Evolutionary conservation across 1,140 invertebrate genomes (phyloP).

Genomic region (Hyles vespertilio): DNA sequence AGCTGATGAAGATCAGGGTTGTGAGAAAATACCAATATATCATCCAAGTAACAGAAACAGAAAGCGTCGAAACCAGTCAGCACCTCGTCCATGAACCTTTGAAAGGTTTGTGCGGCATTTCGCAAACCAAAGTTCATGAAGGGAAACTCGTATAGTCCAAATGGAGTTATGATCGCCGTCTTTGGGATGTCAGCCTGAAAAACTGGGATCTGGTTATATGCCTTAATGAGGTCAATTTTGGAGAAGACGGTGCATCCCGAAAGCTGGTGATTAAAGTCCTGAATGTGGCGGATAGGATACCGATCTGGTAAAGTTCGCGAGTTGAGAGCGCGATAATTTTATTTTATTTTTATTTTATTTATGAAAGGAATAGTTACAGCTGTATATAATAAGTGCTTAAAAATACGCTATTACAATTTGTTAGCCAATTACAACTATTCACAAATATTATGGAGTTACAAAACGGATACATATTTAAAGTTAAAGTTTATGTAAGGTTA

Average conservation of each 20-base stretch:
- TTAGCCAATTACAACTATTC: too few species aligned
- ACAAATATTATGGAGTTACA: too few species aligned
- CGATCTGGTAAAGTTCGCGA: slow-evolving; percentile 2
- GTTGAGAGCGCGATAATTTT: slow-evolving; percentile 10
- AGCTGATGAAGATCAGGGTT: too few species aligned
- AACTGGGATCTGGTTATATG: background rate
- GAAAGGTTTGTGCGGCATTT: slow-evolving; percentile 6
- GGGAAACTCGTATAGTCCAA: slow-evolving; percentile 7
- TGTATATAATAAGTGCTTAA: too few species aligned
- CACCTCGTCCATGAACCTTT: slow-evolving; percentile 6
- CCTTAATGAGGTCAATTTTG: slow-evolving; percentile 1
- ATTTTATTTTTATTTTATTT: too few species aligned
- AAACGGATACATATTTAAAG: too few species aligned
- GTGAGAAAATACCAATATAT: background rate
- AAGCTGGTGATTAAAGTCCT: slow-evolving; percentile 9
- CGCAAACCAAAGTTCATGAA: background rate
- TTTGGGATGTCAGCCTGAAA: background rate
- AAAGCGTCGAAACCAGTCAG: background rate
- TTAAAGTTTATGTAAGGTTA: too few species aligned
- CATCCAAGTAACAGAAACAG: background rate
- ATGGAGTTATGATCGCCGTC: slow-evolving; percentile 5
- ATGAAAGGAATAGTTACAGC: too few species aligned
- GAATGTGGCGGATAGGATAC: slow-evolving; percentile 6
- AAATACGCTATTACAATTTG: too few species aligned
- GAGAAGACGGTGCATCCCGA: slow-evolving; percentile 4